Evolutionary conservation across 64 coral and sea anemone genomes (phyloP), one percentile per base, ranked within the genome.

Genomic region (Stylophora pistillata): DNA sequence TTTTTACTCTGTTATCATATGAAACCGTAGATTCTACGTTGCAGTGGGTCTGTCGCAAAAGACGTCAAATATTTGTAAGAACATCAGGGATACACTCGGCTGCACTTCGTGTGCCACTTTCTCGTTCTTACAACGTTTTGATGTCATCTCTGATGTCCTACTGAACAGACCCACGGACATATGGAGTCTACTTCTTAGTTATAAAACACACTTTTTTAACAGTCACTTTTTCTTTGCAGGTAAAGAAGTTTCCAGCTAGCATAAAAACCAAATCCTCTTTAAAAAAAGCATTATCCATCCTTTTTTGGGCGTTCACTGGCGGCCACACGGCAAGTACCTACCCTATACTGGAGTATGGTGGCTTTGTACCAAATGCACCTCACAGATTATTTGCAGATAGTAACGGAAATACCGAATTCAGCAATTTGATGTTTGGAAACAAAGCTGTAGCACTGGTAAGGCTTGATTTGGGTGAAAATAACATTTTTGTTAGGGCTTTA

Each of bases 381-480:
- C 94, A 99, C 37, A 90, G 97, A 63, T 61, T 99, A 25, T 99
- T 93, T 72, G 94, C 73, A 83, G 93, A 95, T 61, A 61, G 73
- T 41, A 79, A 99, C 2, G 91, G 94, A 1, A 87, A 72, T 5
- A 76, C 68, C 28, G 69, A 56, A 20, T 99, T 95, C 77, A 92
- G 89, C 23, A 93, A 90, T 52, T 64, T 85, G 47, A 99, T 99
- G 97, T 99, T 99, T 93, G 97, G 97, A 57, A 99, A 99, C 74
- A 99, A 99, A 85, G 93, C 90, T 37, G 86, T 95, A 56, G 97
- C 97, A 21, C 56, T 99, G 91, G 97, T 99, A 88, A 89, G 78
- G 61, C 13, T 47, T 7, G 37, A 47, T 47, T 47, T 47, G 37
- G 37, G 37, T 47, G 7, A 47, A 47, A 47, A 47, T 47, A 47